Percentiles rank a stretch among this genome's conserved stretches.
These are phyloP conservation scores for Heliothis virescens DNA, from an alignment of 1,140 invertebrate genomes.

Conservation along the genomic window DNA sequence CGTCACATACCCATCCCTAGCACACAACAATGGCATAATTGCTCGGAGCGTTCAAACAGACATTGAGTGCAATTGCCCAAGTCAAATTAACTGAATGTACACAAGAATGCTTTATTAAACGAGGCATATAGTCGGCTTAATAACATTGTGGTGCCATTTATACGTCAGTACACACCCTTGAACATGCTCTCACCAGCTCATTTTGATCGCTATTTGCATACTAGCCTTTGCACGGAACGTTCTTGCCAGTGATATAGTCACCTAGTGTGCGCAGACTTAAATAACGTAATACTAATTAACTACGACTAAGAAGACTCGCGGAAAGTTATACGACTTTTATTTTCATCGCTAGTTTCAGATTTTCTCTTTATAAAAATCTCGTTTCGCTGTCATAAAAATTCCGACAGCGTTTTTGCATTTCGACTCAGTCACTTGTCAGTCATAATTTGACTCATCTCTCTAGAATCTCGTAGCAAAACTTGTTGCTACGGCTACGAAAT, in stretches of 20 bases:
- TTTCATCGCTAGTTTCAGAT: neutral
- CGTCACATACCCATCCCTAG: neutral
- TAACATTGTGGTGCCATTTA: constrained; percentile 38
- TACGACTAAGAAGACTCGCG: neutral
- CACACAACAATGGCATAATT: constrained; percentile 16
- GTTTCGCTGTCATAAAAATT: neutral
- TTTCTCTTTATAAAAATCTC: constrained; percentile 23
- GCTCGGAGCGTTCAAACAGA: constrained; percentile 14
- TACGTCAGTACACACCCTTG: constrained; percentile 18
- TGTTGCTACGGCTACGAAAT: constrained; percentile 26
- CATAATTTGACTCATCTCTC: constrained; percentile 6
- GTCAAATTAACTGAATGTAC: constrained; percentile 43
- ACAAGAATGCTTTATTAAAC: constrained; percentile 44
- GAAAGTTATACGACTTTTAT: constrained; percentile 5
- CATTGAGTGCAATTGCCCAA: constrained; percentile 33
- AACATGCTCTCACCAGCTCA: constrained; percentile 26
- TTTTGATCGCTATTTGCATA: constrained; percentile 21
- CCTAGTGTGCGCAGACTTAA: neutral
- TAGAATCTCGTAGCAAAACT: constrained; percentile 26
- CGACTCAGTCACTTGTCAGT: constrained; percentile 5
- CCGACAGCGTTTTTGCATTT: neutral
- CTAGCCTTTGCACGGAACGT: constrained; percentile 14
- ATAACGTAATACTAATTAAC: constrained; percentile 22
- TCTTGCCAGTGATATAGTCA: neutral
- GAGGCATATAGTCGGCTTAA: constrained; percentile 31